Evolutionary conservation across 2,797 vertebrate genomes (phyloP).

Genomic region (Anniella stebbinsi): DNA sequence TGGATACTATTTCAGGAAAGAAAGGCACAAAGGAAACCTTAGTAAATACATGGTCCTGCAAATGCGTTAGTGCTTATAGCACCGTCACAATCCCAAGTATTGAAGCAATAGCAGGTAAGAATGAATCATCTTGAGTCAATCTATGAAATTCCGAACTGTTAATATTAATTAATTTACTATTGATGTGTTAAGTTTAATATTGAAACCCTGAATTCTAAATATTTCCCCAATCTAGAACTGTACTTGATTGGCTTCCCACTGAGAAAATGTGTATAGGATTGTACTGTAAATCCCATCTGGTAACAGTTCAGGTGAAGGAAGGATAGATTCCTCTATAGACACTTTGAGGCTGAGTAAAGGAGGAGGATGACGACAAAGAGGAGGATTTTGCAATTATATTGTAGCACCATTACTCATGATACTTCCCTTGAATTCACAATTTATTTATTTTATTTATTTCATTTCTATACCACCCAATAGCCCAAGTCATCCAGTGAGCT

Average conservation of each 20-base stretch:
- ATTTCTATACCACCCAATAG: too few relatives aligned
- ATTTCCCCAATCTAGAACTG: not conserved
- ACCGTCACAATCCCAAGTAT: slow-evolving; percentile 93
- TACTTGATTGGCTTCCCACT: not conserved
- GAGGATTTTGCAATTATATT: too few relatives aligned
- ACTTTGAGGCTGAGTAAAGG: not conserved
- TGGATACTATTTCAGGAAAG: slow-evolving; percentile 79
- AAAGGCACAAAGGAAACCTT: slow-evolving; percentile 82
- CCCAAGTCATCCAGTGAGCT: too few relatives aligned
- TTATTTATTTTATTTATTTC: too few relatives aligned
- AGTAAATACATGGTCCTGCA: slow-evolving; percentile 89
- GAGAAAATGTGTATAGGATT: not conserved
- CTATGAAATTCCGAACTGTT: not conserved
- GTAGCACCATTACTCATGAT: too few relatives aligned
- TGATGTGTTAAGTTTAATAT: not conserved
- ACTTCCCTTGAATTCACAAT: too few relatives aligned
- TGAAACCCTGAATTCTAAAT: not conserved
- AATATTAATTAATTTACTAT: not conserved
- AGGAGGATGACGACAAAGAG: not conserved
- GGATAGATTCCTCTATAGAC: not conserved
- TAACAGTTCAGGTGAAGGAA: not conserved
- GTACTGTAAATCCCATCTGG: not conserved
- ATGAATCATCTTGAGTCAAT: not conserved
- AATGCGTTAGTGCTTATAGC: slow-evolving; percentile 92
- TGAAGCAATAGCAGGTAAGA: slow-evolving; percentile 92